phyloP scores from a whole-genome alignment of 2,113 vertebrate species.

The Oryzias woworae region DNA sequence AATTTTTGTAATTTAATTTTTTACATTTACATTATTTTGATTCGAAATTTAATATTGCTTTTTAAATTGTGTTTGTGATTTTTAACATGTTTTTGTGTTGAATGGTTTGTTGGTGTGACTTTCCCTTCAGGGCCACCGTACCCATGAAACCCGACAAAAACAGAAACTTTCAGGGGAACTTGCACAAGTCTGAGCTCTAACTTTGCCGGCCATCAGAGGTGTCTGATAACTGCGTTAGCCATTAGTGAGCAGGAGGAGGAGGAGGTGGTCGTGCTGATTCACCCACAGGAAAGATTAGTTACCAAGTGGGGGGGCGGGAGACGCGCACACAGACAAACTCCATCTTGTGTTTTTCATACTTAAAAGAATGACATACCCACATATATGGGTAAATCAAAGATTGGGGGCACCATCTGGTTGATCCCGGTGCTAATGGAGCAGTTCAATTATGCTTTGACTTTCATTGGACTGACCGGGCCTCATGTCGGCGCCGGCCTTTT shows the following conservation, averaged over 20 bases:
- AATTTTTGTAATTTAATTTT: too few species aligned
- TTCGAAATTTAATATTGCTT: too few species aligned
- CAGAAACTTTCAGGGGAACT: too few species aligned
- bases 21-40: too few species aligned
- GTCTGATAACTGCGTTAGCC: conserved; percentile 64
- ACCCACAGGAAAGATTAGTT: conserved; percentile 58
- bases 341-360: conserved; percentile 19
- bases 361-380: conserved; percentile 56
- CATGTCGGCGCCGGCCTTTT: conserved; percentile 46
- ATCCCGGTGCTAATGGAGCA: conserved; percentile 70
- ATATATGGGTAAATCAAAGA: conserved; percentile 56
- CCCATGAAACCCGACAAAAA: too few species aligned
- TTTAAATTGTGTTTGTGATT: too few species aligned
- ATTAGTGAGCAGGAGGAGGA: conserved; percentile 36
- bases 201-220: conserved; percentile 3
- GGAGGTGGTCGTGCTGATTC: conserved; percentile 58
- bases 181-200: too few species aligned
- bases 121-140: too few species aligned
- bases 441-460: conserved; percentile 73
- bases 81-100: too few species aligned
- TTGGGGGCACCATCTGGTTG: conserved; percentile 71
- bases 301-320: conserved; percentile 51
- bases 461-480: conserved; percentile 52
- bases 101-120: too few species aligned
- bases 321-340: neutral